Base-by-base conservation (phyloP, 2,113 vertebrate genomes). In the Miniopterus natalensis region DNA sequence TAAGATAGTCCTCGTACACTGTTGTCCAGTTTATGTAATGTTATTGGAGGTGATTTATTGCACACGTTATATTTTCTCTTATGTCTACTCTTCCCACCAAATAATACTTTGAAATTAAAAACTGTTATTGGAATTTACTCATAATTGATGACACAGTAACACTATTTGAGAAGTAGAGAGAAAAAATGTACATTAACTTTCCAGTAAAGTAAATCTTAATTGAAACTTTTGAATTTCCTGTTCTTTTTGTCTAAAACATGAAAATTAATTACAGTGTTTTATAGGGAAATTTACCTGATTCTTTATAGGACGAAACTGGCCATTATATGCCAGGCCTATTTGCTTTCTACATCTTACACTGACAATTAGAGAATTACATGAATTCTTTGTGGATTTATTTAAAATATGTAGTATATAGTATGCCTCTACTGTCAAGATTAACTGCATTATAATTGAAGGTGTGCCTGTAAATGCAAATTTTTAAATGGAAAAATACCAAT, bases 1-100 rank as follows among this genome's bases (percentile, higher is more conserved):
- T 71, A 79, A 79, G 36, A 88, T 84, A 95, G 84, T 90, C 13
- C 77, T 36, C 1, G 10, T 55, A 13, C 90, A 40, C 55, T 94
- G 8, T 71, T 88, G 78, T 63, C 85, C 70, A 95, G 51, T 75
- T 90, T 95, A 47, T 91, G 84, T 95, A 75, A 94, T 84, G 14
- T 84, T 92, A 87, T 27, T 90, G 63, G 15, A 93, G 29, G 87
- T 89, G 13, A 40, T 57, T 95, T 84, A 87, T 40, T 84, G 77
- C 45, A 55, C 25, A 85, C 45, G 1, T 90, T 55, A 20, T 90
- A 31, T 80, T 83, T 96, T 88, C 49, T 90, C 14, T 87, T 78
- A 45, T 31, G 1, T 55, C 27, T 89, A 3, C 12, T 70, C 8
- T 94, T 84, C 84, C 29, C 5, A 47, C 73, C 36, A 83, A 84